phyloP scores from a whole-genome alignment of 2,113 vertebrate species.

The Thymallus thymallus region DNA sequence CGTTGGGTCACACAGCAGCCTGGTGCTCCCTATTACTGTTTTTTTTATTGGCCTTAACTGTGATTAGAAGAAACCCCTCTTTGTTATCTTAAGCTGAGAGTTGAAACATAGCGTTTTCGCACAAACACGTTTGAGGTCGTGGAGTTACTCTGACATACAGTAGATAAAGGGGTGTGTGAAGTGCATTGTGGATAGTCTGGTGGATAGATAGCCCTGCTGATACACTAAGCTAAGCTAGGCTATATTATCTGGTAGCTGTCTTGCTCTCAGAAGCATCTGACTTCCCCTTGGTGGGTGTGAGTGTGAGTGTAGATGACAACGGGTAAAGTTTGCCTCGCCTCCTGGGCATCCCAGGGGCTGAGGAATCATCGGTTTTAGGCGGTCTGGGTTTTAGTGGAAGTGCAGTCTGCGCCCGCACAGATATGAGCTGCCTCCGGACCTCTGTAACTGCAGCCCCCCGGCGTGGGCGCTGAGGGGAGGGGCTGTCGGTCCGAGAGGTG shows the following conservation, averaged over 20 bases:
- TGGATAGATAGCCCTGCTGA: conserved; percentile 21
- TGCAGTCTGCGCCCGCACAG: conserved; percentile 51
- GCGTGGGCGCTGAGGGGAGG: conserved; percentile 78
- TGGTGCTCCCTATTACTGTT: neutral
- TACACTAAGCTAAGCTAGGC: conserved; percentile 44
- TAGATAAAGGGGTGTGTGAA: neutral
- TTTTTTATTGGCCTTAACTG: neutral
- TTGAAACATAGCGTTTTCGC: neutral
- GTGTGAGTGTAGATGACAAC: conserved; percentile 23
- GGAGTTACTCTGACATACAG: conserved; percentile 2
- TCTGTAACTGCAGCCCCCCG: conserved; percentile 54
- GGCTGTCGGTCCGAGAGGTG: conserved; percentile 77
- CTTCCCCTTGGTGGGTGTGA: conserved; percentile 77
- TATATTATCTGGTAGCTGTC: conserved; percentile 79
- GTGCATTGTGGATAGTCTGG: neutral
- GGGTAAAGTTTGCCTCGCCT: conserved; percentile 36
- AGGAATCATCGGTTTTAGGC: conserved; percentile 68
- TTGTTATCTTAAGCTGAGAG: neutral
- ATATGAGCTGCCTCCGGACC: conserved; percentile 56
- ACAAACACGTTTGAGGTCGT: neutral
- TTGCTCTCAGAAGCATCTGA: conserved; percentile 70
- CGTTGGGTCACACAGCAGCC: neutral
- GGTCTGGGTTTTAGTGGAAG: conserved; percentile 49
- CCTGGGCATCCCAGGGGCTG: neutral
- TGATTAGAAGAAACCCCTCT: neutral